Percentiles rank a stretch among this genome's conserved stretches.
Conservation (phyloP, 1,140 invertebrate species). For the Drosophila simulans region DNA sequence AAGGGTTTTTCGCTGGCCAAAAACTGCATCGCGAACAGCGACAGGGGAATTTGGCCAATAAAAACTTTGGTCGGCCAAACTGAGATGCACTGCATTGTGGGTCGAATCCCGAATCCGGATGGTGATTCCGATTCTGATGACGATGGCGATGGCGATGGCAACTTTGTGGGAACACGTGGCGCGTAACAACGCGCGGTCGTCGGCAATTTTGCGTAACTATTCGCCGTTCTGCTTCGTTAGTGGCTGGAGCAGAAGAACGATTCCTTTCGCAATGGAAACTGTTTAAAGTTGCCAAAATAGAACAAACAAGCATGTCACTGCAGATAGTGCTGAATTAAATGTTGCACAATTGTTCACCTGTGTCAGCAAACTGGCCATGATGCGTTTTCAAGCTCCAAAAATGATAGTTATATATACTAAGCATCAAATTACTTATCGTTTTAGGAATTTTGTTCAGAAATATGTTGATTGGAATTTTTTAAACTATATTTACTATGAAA, state of each 20-base stretch:
- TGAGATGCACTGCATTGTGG: conserved; percentile 15
- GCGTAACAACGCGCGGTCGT: conserved; percentile 72
- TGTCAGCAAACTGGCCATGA: background rate
- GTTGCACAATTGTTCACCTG: background rate
- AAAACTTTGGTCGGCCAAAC: conserved; percentile 57
- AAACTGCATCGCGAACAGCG: conserved; percentile 7
- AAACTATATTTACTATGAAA: too few relatives aligned
- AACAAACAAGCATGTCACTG: conserved; percentile 52
- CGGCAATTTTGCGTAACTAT: conserved; percentile 78
- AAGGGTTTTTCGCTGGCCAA: conserved; percentile 14
- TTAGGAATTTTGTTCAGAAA: too few relatives aligned
- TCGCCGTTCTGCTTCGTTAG: conserved; percentile 73
- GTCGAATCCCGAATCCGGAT: background rate
- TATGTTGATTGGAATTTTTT: too few relatives aligned
- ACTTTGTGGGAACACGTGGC: conserved; percentile 69
- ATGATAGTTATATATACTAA: too few relatives aligned
- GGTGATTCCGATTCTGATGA: conserved; percentile 3
- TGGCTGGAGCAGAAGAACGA: conserved; percentile 1
- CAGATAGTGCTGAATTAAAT: conserved; percentile 63
- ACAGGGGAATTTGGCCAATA: conserved; percentile 64
- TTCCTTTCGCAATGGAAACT: conserved; percentile 27
- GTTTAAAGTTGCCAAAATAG: conserved; percentile 52
- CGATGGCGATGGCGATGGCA: conserved; percentile 22
- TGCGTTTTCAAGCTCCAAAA: too few relatives aligned
- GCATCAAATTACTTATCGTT: too few relatives aligned